Evolutionary conservation across 2,888 invertebrate species (phyloP).

Genomic region (Slavum lentiscoides): DNA sequence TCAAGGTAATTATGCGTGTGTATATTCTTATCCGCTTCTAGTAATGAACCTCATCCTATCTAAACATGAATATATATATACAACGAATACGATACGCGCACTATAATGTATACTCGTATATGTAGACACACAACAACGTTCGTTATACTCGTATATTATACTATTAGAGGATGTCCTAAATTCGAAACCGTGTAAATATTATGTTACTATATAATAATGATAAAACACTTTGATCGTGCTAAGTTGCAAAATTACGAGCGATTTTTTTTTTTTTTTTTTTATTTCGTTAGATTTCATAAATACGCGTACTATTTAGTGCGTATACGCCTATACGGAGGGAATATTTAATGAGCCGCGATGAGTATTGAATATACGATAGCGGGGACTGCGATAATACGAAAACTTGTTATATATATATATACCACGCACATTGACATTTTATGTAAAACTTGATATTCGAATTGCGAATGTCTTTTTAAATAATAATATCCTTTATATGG

Average conservation of each 20-base stretch:
- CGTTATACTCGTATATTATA: background rate
- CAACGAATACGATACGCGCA: background rate
- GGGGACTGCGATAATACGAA: background rate
- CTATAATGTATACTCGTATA: background rate
- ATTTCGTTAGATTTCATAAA: too few species aligned
- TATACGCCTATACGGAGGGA: background rate
- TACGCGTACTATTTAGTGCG: background rate
- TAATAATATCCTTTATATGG: background rate
- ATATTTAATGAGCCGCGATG: background rate
- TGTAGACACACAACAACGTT: background rate
- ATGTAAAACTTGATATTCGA: background rate
- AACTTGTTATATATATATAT: background rate
- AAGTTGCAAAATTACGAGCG: background rate
- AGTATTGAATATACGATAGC: background rate
- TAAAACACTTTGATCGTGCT: background rate
- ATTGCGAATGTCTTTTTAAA: background rate
- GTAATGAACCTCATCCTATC: background rate
- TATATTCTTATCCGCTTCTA: constrained; percentile 5
- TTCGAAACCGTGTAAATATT: background rate
- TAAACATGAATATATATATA: background rate
- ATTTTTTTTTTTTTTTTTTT: background rate
- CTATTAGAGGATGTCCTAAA: background rate
- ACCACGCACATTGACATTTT: background rate
- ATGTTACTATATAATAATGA: background rate
- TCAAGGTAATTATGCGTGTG: background rate